Evolutionary conservation across 1,140 invertebrate species (phyloP).

Genomic region (Lepidurus apus): DNA sequence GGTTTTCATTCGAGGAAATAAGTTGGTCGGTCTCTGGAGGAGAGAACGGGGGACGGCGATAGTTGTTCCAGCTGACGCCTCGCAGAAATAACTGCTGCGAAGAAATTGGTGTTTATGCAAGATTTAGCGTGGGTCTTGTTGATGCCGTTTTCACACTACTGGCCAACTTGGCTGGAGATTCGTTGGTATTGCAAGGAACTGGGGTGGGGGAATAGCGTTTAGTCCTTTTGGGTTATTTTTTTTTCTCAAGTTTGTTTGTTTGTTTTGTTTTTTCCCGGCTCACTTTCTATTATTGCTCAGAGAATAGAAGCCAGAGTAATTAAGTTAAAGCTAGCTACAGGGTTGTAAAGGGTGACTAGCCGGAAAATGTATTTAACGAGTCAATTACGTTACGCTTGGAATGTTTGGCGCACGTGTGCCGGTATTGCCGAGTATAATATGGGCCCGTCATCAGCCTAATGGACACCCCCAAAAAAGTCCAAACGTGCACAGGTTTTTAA

Average conservation of each 20-base stretch:
- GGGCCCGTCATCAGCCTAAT: background rate
- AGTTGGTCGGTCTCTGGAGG: background rate
- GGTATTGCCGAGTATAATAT: background rate
- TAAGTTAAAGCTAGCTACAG: background rate
- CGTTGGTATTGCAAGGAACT: background rate
- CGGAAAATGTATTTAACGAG: slow-evolving; percentile 13
- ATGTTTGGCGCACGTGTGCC: background rate
- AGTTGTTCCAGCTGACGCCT: slow-evolving; percentile 16
- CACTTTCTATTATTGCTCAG: background rate
- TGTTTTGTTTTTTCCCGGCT: background rate
- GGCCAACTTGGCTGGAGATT: too few species aligned
- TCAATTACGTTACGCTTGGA: background rate
- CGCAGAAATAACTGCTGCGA: background rate
- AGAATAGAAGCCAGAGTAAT: background rate
- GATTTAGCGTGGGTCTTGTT: background rate
- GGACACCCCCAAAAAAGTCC: background rate
- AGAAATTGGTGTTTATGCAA: background rate
- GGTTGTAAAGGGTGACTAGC: background rate
- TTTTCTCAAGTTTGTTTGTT: background rate
- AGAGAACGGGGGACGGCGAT: background rate
- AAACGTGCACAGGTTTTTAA: background rate
- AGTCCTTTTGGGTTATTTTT: background rate
- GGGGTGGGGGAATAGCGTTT: background rate
- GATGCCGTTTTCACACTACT: too few species aligned
- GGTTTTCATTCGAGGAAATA: too few species aligned